Conservation (phyloP, 2,797 vertebrate species). For the Cynodonichthys magdalenae region DNA sequence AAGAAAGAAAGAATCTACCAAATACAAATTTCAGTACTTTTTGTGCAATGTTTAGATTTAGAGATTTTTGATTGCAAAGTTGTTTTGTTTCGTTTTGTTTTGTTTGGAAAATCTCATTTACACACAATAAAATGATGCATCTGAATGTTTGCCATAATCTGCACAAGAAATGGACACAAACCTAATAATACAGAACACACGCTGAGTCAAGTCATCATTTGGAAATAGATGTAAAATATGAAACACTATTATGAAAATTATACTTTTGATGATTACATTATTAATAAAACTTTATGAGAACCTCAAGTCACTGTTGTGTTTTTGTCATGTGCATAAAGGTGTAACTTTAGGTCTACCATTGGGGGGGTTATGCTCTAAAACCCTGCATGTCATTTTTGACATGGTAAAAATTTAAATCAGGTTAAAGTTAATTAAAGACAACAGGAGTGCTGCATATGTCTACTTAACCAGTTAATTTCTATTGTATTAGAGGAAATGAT, state of each 20-base stretch:
- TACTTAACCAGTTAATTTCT: too few species aligned
- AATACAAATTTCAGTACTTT: too few species aligned
- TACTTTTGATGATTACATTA: slow-evolving; percentile 62
- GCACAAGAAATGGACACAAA: slow-evolving; percentile 53
- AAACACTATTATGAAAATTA: slow-evolving; percentile 53
- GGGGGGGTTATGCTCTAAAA: too few species aligned
- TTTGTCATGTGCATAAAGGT: slow-evolving; percentile 36
- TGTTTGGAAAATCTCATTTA: slow-evolving; percentile 29
- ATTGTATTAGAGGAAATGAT: too few species aligned
- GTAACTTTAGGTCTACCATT: too few species aligned
- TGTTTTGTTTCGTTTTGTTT: neutral
- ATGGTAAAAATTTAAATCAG: too few species aligned
- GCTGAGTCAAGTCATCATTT: slow-evolving; percentile 46
- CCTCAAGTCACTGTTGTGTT: slow-evolving; percentile 43
- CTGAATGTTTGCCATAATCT: slow-evolving; percentile 51
- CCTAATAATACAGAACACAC: slow-evolving; percentile 18
- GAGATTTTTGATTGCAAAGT: too few species aligned
- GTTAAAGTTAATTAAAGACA: too few species aligned
- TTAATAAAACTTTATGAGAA: slow-evolving; percentile 69
- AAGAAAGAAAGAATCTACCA: too few species aligned
- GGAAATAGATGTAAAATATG: slow-evolving; percentile 60
- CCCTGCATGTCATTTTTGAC: too few species aligned
- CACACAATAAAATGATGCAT: slow-evolving; percentile 47
- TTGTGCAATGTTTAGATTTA: too few species aligned
- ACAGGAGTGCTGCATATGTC: too few species aligned